phyloP scores from a whole-genome alignment of 2,113 vertebrate species.

The Lagopus muta region DNA sequence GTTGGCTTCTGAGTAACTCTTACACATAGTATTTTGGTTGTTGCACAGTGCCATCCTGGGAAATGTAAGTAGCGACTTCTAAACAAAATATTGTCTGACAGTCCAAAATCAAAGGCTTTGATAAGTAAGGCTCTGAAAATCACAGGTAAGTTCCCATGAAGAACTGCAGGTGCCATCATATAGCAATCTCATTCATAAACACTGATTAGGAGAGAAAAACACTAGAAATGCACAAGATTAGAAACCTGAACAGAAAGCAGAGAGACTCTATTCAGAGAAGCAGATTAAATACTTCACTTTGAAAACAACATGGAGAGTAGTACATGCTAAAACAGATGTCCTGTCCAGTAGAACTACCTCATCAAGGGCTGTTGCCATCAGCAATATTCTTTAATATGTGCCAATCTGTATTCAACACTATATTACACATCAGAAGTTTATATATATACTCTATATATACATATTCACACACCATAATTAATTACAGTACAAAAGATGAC shows the following conservation, averaged over 20 bases:
- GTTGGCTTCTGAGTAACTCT: not conserved
- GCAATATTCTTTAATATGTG: not conserved
- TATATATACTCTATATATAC: not conserved
- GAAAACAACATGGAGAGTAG: not conserved
- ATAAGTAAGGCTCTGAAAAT: not conserved
- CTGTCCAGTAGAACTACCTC: not conserved
- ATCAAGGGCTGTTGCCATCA: not conserved
- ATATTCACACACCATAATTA: not conserved
- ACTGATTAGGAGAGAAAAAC: not conserved
- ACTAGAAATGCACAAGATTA: not conserved
- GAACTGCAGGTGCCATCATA: not conserved
- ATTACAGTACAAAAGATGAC: not conserved
- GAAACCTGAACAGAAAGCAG: not conserved
- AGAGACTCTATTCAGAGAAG: not conserved
- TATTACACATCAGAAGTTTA: not conserved
- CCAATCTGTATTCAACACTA: not conserved
- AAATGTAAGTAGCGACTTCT: not conserved
- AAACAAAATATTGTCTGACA: not conserved
- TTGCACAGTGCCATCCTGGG: not conserved
- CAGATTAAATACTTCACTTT: not conserved
- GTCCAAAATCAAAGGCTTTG: not conserved
- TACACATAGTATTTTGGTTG: not conserved
- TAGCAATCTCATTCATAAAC: not conserved
- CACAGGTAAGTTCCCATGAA: not conserved
- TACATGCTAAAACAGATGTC: rapidly evolving